Evolutionary conservation across 2,113 vertebrate species (phyloP).

Genomic region (Ramphastos sulfuratus): DNA sequence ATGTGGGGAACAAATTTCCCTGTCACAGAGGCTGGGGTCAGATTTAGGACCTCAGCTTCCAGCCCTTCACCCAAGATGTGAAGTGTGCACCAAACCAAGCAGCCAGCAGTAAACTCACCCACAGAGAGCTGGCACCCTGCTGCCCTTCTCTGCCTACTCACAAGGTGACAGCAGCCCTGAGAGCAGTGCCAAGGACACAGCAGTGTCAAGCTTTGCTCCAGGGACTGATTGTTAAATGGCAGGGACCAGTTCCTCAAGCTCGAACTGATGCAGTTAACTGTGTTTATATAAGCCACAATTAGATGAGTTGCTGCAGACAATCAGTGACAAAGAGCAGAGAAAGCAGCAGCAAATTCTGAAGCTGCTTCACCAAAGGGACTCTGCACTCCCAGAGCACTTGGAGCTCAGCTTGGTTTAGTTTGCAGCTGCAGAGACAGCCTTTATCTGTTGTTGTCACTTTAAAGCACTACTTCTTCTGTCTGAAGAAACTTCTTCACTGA

Average conservation of each 20-base stretch:
- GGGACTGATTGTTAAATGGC: neutral
- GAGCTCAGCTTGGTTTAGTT: too few species aligned
- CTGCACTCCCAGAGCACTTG: too few species aligned
- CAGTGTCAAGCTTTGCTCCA: neutral
- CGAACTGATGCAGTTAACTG: neutral
- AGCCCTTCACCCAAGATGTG: neutral
- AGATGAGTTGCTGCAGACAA: too few species aligned
- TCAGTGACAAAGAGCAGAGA: too few species aligned
- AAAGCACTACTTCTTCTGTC: too few species aligned
- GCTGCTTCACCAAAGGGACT: too few species aligned
- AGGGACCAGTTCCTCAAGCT: neutral
- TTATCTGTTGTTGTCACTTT: too few species aligned
- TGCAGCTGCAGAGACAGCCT: too few species aligned
- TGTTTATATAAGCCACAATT: too few species aligned
- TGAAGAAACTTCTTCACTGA: too few species aligned
- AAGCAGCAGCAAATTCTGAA: too few species aligned
- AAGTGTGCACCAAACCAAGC: neutral
- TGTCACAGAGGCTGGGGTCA: neutral
- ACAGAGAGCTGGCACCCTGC: neutral
- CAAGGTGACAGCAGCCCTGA: too few species aligned
- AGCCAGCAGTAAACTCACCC: neutral
- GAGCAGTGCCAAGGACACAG: neutral
- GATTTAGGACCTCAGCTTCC: neutral
- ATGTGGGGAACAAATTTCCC: neutral
- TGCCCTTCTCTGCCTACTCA: neutral